These are phyloP conservation scores for Habropoda laboriosa DNA, from an alignment of 1,140 invertebrate genomes.

Conservation along the genomic window DNA sequence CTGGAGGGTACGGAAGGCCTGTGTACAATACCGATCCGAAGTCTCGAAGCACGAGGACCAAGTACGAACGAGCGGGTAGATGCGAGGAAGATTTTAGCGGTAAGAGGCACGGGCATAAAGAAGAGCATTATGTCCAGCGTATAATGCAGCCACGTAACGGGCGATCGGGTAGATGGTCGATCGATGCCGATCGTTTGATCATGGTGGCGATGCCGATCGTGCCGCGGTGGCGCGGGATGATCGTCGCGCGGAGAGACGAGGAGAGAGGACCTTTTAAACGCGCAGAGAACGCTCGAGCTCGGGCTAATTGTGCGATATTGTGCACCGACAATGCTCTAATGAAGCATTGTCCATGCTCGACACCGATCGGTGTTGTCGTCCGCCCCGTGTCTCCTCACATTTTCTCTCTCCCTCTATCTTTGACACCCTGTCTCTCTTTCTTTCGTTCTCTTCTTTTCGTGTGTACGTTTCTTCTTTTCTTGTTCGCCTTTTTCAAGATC, in stretches of 20 bases:
- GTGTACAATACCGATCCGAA: not conserved
- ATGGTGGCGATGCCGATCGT: slow-evolving; percentile 58
- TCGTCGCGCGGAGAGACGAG: slow-evolving; percentile 39
- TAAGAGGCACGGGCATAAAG: slow-evolving; percentile 68
- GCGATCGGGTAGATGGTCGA: slow-evolving; percentile 72
- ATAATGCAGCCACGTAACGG: slow-evolving; percentile 75
- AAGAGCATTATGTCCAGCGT: slow-evolving; percentile 70
- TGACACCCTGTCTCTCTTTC: not conserved
- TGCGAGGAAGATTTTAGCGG: slow-evolving; percentile 58
- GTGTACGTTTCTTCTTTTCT: no score
- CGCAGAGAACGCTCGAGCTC: slow-evolving; percentile 64
- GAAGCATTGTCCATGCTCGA: slow-evolving; percentile 77
- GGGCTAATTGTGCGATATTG: slow-evolving; percentile 81
- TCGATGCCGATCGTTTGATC: slow-evolving; percentile 74
- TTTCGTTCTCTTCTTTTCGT: no score
- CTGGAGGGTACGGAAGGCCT: slow-evolving; percentile 13
- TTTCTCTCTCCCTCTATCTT: not conserved
- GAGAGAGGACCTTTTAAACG: slow-evolving; percentile 73
- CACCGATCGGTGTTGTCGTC: slow-evolving; percentile 63
- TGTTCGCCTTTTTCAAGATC: not conserved
- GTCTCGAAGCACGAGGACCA: not conserved
- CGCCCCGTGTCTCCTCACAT: slow-evolving; percentile 37
- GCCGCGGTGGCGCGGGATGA: slow-evolving; percentile 50
- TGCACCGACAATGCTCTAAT: slow-evolving; percentile 80
- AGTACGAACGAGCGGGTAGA: slow-evolving; percentile 24